Base-by-base conservation (phyloP, 1,140 invertebrate species). In the Heliconius himera region DNA sequence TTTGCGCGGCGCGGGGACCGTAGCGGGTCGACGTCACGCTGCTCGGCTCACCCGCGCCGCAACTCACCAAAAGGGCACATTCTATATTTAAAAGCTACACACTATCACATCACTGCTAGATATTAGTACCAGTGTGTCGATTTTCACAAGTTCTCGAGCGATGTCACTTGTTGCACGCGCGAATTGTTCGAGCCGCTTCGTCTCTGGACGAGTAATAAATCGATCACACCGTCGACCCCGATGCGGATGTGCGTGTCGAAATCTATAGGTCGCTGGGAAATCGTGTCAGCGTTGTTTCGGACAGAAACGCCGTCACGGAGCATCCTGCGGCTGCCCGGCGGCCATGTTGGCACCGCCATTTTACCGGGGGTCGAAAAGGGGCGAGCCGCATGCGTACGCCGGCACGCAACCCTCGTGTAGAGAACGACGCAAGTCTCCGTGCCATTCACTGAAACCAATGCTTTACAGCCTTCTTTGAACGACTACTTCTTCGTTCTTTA, bases 361-460 rank as follows among this genome's bases (percentile, higher is more conserved):
- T 93, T 93, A 90, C 90, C 85, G 87, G 93, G 91, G 82, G 90
- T 90, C 89, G 89, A 91, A 89, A 90, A 82, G 87, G 91, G 90
- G 90, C 89, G 88, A 91, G 88, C 91, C 91, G 93, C 93, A 94
- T 94, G 93, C 93, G 93, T 94, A 90, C 91, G 90, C 85, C 89
- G 91, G 83, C 81, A 93, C 90, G 90, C 91, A 92, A 88, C 86
- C 83, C 85, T 84, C 81, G 83, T 84, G 83, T 84, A 85, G 81
- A 83, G 91, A 93, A 93, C 84, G 90, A 87, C 90, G 87, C 87
- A 94, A 93, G 84, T 92, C 85, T 73, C 83, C 71, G 66, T 51
- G 77, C 73, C 76, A 82, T 74, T 82, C 70, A 76, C 70, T 85
- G 77, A 83, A 90, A 89, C 70, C 82, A 74, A 74, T 75, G 74